phyloP scores from a whole-genome alignment of 2,113 vertebrate genomes.

The Zosterops pallidus region DNA sequence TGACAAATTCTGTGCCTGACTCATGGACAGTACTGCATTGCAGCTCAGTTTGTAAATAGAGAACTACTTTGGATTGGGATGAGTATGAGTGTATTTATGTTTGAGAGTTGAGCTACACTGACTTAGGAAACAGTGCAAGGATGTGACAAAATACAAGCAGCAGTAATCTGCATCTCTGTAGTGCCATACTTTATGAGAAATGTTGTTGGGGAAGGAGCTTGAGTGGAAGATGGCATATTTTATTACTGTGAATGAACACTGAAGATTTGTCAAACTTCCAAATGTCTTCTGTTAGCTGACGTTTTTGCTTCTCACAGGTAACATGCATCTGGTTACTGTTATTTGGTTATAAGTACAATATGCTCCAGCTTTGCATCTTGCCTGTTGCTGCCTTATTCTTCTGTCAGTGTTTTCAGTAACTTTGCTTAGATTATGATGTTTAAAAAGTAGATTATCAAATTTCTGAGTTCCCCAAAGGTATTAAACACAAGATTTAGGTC shows the following conservation, averaged over 20 bases:
- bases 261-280: neutral
- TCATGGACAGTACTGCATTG: neutral
- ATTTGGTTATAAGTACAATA: neutral
- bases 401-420: neutral
- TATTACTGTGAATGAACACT: neutral
- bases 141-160: neutral
- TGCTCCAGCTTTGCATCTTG: neutral
- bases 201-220: neutral
- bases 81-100: neutral
- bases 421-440: neutral
- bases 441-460: neutral
- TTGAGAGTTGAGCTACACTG: neutral
- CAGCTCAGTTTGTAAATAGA: neutral
- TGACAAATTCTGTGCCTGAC: slow-evolving; percentile 25
- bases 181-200: neutral
- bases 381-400: neutral
- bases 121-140: neutral
- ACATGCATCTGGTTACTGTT: neutral
- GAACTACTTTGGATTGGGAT: neutral
- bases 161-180: neutral
- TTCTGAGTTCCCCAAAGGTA: neutral
- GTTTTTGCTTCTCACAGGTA: neutral
- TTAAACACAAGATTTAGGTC: neutral
- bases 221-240: neutral
- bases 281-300: neutral